Conservation (phyloP, 2,113 vertebrate genomes). For the Corythornis madagascariensis region DNA sequence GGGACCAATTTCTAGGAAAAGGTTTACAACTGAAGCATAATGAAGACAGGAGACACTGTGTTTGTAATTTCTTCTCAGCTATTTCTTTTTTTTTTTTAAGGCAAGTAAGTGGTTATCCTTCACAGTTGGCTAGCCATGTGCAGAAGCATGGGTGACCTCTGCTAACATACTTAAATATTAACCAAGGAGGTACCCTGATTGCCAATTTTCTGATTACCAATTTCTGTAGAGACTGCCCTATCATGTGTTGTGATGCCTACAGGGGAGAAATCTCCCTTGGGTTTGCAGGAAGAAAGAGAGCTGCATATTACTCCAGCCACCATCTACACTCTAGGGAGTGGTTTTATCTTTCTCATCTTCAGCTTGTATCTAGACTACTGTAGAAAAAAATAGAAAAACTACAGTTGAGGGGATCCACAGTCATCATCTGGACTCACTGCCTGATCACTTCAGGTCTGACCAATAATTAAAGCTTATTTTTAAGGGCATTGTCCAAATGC, state of each 20-base stretch:
- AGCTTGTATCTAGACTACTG: neutral
- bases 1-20: neutral
- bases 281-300: neutral
- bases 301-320: neutral
- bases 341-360: neutral
- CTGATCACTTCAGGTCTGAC: neutral
- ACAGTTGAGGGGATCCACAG: neutral
- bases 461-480: neutral
- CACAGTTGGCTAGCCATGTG: neutral
- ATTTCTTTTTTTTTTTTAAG: neutral
- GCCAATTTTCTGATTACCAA: neutral
- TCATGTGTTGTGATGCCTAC: neutral
- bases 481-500: neutral
- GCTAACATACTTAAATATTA: neutral
- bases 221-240: neutral
- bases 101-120: neutral
- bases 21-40: neutral
- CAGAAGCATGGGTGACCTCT: neutral
- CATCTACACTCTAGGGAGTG: neutral
- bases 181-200: neutral
- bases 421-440: fast-evolving
- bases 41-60: neutral
- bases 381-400: neutral
- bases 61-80: neutral
- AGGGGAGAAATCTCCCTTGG: neutral